Evolutionary conservation across 2,797 vertebrate species (phyloP).

Genomic region (Ammospiza maritima): DNA sequence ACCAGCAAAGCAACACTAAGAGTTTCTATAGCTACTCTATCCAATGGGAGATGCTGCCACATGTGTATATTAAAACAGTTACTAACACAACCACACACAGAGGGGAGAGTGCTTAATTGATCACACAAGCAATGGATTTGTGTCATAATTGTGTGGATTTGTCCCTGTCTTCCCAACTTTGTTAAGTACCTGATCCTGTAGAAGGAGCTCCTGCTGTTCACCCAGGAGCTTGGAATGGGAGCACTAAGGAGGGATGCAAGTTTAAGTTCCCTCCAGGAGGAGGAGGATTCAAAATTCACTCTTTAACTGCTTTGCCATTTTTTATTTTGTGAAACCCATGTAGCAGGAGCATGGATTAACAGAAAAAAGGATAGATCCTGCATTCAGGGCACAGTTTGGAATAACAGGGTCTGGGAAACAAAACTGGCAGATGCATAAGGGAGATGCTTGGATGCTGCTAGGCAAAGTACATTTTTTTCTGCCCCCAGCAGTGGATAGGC

Average conservation of each 20-base stretch:
- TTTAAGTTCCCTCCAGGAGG: not conserved
- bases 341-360: not conserved
- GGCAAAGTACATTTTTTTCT: not conserved
- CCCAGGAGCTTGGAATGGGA: not conserved
- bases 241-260: not conserved
- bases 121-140: not conserved
- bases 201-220: not conserved
- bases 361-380: accelerated
- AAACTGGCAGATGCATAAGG: not conserved
- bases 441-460: not conserved
- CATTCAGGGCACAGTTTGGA: not conserved
- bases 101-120: not conserved
- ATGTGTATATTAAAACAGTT: not conserved
- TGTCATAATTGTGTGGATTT: not conserved
- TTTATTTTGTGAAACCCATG: not conserved
- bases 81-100: not conserved
- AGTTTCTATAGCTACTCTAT: not conserved
- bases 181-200: not conserved
- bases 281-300: not conserved
- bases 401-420: accelerated
- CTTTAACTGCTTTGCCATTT: not conserved
- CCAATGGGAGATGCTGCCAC: not conserved
- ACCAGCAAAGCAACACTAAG: not conserved
- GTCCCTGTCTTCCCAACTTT: not conserved
- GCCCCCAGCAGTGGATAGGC: not conserved